These are phyloP conservation scores for Drosophila flavopinicola DNA, from an alignment of 2,888 invertebrate species.

Conservation along the genomic window DNA sequence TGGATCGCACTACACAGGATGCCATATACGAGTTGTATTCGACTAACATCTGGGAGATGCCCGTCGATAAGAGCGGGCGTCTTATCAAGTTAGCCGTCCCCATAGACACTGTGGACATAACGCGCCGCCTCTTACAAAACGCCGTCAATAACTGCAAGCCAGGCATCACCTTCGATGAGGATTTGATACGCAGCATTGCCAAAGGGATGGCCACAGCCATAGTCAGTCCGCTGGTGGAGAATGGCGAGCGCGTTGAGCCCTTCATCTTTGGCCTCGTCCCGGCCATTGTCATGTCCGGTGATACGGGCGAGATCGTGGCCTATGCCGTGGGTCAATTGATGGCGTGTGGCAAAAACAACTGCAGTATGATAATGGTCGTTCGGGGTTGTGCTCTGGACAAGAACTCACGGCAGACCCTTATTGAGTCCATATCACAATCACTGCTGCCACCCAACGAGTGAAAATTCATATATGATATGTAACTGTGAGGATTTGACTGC, in stretches of 20 bases:
- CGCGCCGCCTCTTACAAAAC: neutral
- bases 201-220: neutral
- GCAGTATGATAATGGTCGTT: neutral
- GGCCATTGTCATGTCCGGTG: slow-evolving; percentile 8
- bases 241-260: neutral
- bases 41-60: neutral
- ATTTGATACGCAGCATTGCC: neutral
- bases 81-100: neutral
- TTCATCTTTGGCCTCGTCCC: slow-evolving; percentile 30
- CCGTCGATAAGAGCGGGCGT: neutral
- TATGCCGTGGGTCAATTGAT: slow-evolving; percentile 31
- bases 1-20: slow-evolving; percentile 2
- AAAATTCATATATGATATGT: neutral
- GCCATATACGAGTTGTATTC: no score
- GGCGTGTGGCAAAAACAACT: neutral
- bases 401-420: neutral
- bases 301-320: slow-evolving; percentile 18
- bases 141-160: neutral
- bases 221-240: neutral
- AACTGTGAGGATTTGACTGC: neutral
- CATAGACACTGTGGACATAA: slow-evolving; percentile 6
- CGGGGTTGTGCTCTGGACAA: slow-evolving; percentile 1
- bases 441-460: slow-evolving; percentile 9
- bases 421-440: neutral
- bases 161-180: neutral